Conservation (phyloP, 2,113 vertebrate genomes). For the Emydura subglobosa region DNA sequence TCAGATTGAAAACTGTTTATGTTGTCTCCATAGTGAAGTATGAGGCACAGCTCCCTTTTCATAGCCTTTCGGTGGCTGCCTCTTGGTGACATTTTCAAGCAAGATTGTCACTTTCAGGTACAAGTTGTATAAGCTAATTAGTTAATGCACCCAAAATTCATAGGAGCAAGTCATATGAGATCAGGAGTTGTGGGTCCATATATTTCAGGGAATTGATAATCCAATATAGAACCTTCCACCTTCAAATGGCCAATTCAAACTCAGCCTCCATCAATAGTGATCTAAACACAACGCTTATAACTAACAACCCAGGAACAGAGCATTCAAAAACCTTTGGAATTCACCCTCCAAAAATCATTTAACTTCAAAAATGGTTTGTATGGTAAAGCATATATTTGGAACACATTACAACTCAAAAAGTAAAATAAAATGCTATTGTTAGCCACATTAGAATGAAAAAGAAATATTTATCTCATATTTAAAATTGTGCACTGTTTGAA, state of each 20-base stretch:
- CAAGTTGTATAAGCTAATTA: neutral
- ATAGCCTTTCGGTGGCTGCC: accelerated
- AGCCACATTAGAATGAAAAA: neutral
- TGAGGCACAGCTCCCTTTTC: neutral
- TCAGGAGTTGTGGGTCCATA: neutral
- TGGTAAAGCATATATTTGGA: neutral
- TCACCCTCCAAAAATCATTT: neutral
- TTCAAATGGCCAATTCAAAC: neutral
- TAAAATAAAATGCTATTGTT: neutral
- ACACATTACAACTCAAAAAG: neutral
- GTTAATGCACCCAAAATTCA: neutral
- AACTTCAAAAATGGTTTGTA: neutral
- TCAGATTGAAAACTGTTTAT: too few species aligned
- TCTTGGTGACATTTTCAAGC: accelerated
- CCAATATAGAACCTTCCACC: too few species aligned
- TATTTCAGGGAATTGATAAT: neutral
- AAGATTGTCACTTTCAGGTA: neutral
- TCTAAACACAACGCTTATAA: neutral
- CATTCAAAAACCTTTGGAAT: neutral
- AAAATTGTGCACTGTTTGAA: neutral
- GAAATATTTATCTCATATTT: neutral
- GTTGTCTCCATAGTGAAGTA: neutral
- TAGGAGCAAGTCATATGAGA: neutral
- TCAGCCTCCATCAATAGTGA: neutral
- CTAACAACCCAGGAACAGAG: too few species aligned